A percentile compares a stretch with the other conserved stretches of the same genome.
Evolutionary conservation across 2,888 invertebrate genomes (phyloP).

Genomic region (Brassicogethes aeneus): DNA sequence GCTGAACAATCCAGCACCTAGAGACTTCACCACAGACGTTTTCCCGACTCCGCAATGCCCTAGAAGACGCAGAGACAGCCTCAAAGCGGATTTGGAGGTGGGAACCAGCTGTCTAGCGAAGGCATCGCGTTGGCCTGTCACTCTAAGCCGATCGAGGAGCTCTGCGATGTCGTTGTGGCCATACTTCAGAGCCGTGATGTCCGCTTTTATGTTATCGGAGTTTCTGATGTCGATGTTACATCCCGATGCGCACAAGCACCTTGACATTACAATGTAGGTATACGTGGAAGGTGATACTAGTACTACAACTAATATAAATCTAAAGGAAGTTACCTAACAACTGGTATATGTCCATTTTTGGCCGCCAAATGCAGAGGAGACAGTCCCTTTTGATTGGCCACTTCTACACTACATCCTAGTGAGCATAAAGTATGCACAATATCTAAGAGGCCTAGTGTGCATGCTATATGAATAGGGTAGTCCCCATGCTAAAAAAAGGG

Average conservation of each 20-base stretch:
- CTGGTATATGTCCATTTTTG: conserved; percentile 59
- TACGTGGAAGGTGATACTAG: not conserved
- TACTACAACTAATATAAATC: not conserved
- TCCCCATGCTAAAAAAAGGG: conserved; percentile 45
- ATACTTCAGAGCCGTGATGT: conserved; percentile 67
- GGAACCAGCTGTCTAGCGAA: conserved; percentile 52
- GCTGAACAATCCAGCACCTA: conserved; percentile 59
- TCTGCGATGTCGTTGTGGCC: conserved; percentile 61
- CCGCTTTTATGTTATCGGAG: conserved; percentile 62
- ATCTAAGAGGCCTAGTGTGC: conserved; percentile 45
- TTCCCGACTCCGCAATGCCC: conserved; percentile 69
- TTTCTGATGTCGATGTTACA: conserved; percentile 59
- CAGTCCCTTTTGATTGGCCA: conserved; percentile 50
- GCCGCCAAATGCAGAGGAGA: conserved; percentile 65
- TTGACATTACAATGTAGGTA: conserved; percentile 21
- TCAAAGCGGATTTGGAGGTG: conserved; percentile 46
- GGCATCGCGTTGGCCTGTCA: conserved; percentile 41
- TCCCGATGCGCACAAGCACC: conserved; percentile 60
- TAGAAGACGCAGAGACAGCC: conserved; percentile 60
- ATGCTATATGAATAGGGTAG: conserved; percentile 51
- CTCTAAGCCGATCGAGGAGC: conserved; percentile 55
- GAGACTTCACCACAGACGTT: conserved; percentile 54
- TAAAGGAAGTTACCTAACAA: conserved; percentile 44
- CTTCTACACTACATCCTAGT: conserved; percentile 52
- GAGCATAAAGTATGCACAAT: conserved; percentile 52